Conservation (phyloP, 2,888 invertebrate genomes). For the Meliscaeva auricollis region DNA sequence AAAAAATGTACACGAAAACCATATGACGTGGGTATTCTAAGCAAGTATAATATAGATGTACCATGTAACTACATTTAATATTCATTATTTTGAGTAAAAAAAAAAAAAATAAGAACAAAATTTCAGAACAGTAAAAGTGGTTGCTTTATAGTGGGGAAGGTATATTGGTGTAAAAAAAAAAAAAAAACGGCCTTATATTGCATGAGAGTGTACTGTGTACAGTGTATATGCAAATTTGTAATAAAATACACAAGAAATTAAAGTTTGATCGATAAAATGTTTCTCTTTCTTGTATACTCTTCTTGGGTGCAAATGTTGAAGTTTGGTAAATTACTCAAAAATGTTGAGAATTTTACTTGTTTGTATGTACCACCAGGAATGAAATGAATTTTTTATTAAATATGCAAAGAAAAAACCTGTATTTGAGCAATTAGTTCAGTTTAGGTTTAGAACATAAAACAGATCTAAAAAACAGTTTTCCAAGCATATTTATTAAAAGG, state of each 20-base stretch:
- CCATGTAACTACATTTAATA: slow-evolving; percentile 9
- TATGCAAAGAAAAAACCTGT: no score
- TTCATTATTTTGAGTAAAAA: slow-evolving; percentile 37
- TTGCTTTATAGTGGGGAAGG: neutral
- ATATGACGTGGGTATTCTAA: slow-evolving; percentile 9
- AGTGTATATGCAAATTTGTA: slow-evolving; percentile 18
- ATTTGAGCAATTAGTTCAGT: no score
- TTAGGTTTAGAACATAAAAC: no score
- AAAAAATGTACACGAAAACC: neutral
- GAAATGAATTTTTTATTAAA: no score
- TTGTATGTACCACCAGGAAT: no score
- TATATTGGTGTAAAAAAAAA: neutral
- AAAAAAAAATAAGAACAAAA: neutral
- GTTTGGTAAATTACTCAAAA: neutral
- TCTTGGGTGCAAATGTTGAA: neutral
- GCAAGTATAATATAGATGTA: slow-evolving; percentile 1
- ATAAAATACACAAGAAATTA: slow-evolving; percentile 23
- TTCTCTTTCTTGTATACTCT: neutral
- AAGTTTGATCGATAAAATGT: slow-evolving; percentile 36
- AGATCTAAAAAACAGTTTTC: no score
- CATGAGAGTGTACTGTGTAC: no score
- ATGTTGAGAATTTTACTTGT: no score
- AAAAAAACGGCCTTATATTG: slow-evolving; percentile 12
- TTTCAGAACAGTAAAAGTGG: neutral
- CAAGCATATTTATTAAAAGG: no score